phyloP scores from a whole-genome alignment of 2,113 vertebrate genomes.

The Percina caprodes region DNA sequence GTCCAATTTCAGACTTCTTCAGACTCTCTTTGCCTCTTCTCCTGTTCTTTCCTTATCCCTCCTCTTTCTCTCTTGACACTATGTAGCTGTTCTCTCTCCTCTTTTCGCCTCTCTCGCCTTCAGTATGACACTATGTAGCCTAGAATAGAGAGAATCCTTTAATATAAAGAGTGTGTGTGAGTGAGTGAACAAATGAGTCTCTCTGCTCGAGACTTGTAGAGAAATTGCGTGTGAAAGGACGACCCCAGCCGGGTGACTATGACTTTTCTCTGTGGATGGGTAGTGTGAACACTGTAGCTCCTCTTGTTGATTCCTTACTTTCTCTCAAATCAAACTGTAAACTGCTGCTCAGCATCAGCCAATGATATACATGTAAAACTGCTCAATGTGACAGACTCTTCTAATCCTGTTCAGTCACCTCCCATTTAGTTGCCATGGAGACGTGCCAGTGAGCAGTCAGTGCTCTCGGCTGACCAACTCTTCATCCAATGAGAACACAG shows the following conservation, averaged over 20 bases:
- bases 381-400: conserved; percentile 61
- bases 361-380: conserved; percentile 66
- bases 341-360: conserved; percentile 82
- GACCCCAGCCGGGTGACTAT: conserved; percentile 69
- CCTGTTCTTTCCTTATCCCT: conserved; percentile 44
- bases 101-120: conserved; percentile 73
- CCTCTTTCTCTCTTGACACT: conserved; percentile 66
- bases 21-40: conserved; percentile 64
- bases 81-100: conserved; percentile 77
- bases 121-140: conserved; percentile 82
- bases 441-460: conserved; percentile 62
- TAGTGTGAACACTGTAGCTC: conserved; percentile 80
- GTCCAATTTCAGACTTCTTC: conserved; percentile 76
- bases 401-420: conserved; percentile 40
- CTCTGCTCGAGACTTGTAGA: conserved; percentile 40
- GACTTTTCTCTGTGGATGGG: conserved; percentile 67
- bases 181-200: conserved; percentile 16
- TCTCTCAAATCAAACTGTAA: conserved; percentile 78
- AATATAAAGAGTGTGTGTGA: conserved; percentile 52
- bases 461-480: conserved; percentile 64
- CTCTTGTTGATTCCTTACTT: conserved; percentile 64
- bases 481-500: conserved; percentile 75
- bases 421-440: conserved; percentile 69
- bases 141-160: conserved; percentile 76
- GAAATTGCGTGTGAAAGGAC: conserved; percentile 45